Evolutionary conservation across 2,113 vertebrate species (phyloP).

Genomic region (Daboia siamensis): DNA sequence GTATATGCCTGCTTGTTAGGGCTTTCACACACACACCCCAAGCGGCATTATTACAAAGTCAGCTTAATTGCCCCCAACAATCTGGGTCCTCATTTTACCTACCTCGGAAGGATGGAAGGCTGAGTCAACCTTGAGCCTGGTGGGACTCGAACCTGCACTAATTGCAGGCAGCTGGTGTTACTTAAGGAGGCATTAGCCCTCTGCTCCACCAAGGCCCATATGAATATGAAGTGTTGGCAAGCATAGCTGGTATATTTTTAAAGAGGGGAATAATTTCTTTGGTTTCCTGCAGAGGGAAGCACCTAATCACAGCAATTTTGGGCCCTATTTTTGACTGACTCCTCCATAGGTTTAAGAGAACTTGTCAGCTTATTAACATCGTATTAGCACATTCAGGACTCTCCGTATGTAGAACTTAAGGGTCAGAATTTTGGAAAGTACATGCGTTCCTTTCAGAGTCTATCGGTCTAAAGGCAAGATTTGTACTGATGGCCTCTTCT

Average conservation of each 20-base stretch:
- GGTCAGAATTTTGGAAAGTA: not conserved
- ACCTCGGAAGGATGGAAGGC: no score
- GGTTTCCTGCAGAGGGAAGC: not conserved
- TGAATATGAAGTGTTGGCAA: not conserved
- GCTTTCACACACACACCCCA: no score
- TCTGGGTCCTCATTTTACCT: no score
- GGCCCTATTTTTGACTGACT: not conserved
- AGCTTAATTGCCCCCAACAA: no score
- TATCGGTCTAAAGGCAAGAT: not conserved
- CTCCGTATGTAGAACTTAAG: not conserved
- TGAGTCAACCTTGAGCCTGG: no score
- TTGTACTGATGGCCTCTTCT: not conserved
- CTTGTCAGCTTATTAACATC: not conserved
- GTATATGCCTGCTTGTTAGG: no score
- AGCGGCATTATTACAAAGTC: no score
- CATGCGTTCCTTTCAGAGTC: not conserved
- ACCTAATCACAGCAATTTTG: not conserved
- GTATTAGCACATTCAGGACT: not conserved
- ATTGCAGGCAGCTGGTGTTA: no score
- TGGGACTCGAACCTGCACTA: no score
- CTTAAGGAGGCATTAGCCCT: no score
- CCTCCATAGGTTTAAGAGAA: not conserved
- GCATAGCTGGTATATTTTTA: not conserved
- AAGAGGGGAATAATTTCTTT: not conserved
- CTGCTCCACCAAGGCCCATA: no score